These are phyloP conservation scores for Spodoptera picta DNA, from an alignment of 2,888 invertebrate species.

Conservation along the genomic window DNA sequence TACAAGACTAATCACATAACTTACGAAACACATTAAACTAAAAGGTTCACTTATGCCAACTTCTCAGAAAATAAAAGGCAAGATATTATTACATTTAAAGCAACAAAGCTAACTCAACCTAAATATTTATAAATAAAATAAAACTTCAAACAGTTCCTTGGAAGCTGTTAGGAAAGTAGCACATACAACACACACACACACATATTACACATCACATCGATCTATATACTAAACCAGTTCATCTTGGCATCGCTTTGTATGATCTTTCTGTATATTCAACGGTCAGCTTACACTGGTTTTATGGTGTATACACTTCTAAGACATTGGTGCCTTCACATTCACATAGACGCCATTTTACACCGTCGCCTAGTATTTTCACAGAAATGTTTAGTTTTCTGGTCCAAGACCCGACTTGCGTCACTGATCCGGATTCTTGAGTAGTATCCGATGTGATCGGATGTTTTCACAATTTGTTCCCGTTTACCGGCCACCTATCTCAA, in stretches of 20 bases:
- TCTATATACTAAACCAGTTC: too few relatives aligned
- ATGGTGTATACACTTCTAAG: too few relatives aligned
- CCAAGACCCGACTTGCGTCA: constrained; percentile 40
- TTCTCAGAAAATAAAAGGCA: too few relatives aligned
- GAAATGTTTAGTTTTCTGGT: constrained; percentile 40
- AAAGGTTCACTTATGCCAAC: too few relatives aligned
- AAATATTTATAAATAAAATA: constrained; percentile 8
- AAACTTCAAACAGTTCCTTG: neutral
- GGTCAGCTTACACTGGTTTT: too few relatives aligned
- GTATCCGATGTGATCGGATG: constrained; percentile 31
- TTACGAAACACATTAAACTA: neutral
- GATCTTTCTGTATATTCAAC: too few relatives aligned
- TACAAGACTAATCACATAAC: neutral
- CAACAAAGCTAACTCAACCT: neutral
- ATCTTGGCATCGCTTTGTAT: too few relatives aligned
- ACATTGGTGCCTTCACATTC: neutral
- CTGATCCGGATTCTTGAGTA: constrained; percentile 41
- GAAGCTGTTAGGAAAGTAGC: constrained; percentile 6
- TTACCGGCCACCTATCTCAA: constrained; percentile 38
- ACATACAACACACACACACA: neutral
- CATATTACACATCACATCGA: neutral
- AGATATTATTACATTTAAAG: too few relatives aligned
- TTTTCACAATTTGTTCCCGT: constrained; percentile 48
- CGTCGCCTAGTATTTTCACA: constrained; percentile 33
- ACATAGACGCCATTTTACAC: constrained; percentile 3